Conservation (phyloP, 2,797 vertebrate species). For the Trachops cirrhosus region DNA sequence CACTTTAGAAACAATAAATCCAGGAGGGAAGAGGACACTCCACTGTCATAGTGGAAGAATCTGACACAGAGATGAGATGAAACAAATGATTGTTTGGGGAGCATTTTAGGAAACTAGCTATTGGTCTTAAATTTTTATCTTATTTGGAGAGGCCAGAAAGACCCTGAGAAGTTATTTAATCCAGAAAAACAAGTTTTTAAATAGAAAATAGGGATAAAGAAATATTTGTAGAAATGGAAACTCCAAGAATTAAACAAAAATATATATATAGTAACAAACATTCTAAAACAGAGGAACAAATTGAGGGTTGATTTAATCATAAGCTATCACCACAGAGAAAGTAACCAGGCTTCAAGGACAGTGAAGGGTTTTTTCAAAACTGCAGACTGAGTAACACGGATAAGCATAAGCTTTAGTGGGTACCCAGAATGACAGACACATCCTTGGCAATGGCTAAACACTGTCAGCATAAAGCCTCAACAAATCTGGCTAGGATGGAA, state of each 20-base stretch:
- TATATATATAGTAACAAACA: not conserved
- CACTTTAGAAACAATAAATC: not conserved
- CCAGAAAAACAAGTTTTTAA: not conserved
- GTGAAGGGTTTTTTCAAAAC: not conserved
- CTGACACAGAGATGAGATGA: not conserved
- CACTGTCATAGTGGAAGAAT: not conserved
- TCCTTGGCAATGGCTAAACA: not conserved
- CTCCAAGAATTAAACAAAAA: not conserved
- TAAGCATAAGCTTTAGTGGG: not conserved
- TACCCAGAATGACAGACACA: not conserved
- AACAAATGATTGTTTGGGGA: not conserved
- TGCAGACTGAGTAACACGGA: not conserved
- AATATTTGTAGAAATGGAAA: not conserved
- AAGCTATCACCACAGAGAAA: not conserved
- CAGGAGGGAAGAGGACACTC: not conserved
- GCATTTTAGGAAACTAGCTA: not conserved
- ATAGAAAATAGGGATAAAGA: not conserved
- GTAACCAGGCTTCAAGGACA: not conserved
- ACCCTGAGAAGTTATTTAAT: not conserved
- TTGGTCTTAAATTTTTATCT: not conserved
- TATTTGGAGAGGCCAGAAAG: not conserved
- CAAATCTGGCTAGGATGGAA: not conserved
- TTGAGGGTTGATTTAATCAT: not conserved
- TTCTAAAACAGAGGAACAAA: not conserved
- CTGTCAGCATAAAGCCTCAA: not conserved